A percentile compares a stretch with the other conserved stretches of the same genome.
phyloP scores from a whole-genome alignment of 2,113 vertebrate species.

The Elgaria multicarinata region DNA sequence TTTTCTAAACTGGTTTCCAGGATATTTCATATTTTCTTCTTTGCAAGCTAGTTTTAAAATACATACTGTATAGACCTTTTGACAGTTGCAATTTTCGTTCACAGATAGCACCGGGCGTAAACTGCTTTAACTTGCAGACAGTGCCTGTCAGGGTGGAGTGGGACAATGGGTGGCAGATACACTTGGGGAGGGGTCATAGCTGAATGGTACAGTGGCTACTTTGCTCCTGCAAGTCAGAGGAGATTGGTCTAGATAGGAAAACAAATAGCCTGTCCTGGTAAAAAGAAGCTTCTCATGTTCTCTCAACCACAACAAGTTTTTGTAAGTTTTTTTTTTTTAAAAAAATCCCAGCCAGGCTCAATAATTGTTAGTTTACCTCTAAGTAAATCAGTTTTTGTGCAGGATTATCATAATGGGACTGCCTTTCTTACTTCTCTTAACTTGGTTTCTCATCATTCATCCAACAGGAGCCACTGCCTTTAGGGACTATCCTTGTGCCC shows the following conservation, averaged over 20 bases:
- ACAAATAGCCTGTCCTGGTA: not conserved
- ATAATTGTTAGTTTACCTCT: not conserved
- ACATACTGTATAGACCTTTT: no score
- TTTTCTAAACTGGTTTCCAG: not conserved
- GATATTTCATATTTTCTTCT: not conserved
- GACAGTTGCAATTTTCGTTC: no score
- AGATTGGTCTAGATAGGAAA: not conserved
- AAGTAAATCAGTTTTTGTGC: not conserved
- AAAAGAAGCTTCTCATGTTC: not conserved
- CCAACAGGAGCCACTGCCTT: slow-evolving; percentile 80
- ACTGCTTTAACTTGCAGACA: no score
- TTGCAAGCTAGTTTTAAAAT: not conserved
- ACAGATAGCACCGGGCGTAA: not conserved
- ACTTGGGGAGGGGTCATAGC: no score
- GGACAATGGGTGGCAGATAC: no score
- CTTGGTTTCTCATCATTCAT: slow-evolving; percentile 11
- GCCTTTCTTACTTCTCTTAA: not conserved
- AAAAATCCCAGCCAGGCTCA: not conserved
- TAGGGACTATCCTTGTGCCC: slow-evolving; percentile 81
- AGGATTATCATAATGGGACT: not conserved
- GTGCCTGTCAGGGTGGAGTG: not conserved
- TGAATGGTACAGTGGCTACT: no score
- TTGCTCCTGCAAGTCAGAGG: not conserved
- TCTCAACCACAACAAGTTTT: no score
- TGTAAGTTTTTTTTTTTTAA: no score